These are phyloP conservation scores for Clunio marinus DNA, from an alignment of 2,888 invertebrate genomes.

Conservation along the genomic window DNA sequence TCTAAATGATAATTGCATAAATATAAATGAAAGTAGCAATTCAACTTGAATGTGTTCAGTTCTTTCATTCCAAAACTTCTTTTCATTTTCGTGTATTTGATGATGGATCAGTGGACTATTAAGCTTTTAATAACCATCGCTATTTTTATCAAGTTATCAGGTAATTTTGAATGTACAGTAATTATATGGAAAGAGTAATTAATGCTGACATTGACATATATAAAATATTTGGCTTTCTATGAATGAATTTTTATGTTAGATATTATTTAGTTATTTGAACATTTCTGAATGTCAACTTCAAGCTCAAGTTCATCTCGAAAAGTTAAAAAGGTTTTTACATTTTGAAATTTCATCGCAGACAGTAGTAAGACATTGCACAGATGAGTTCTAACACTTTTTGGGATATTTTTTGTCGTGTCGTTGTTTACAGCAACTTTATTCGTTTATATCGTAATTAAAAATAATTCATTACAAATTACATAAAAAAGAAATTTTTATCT, in stretches of 20 bases:
- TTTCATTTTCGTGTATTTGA: no score
- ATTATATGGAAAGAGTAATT: no score
- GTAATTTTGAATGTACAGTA: no score
- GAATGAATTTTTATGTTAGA: not conserved
- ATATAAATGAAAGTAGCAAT: no score
- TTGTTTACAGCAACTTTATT: not conserved
- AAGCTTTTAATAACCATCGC: no score
- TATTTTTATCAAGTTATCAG: no score
- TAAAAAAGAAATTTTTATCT: not conserved
- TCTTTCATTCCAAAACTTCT: no score
- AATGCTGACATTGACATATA: not conserved
- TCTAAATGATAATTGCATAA: no score
- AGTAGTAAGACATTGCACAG: not conserved
- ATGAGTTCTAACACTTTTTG: not conserved
- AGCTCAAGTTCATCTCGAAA: constrained; percentile 3
- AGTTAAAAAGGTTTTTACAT: not conserved
- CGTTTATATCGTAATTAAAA: not conserved
- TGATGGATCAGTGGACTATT: no score
- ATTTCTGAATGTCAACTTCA: not conserved
- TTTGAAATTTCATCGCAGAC: not conserved
- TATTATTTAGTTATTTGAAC: not conserved
- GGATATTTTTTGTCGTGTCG: constrained; percentile 12
- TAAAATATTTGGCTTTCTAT: not conserved
- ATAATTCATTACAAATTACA: not conserved
- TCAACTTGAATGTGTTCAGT: no score